Base-by-base conservation (phyloP, 2,113 vertebrate genomes). In the Apodemus sylvaticus region DNA sequence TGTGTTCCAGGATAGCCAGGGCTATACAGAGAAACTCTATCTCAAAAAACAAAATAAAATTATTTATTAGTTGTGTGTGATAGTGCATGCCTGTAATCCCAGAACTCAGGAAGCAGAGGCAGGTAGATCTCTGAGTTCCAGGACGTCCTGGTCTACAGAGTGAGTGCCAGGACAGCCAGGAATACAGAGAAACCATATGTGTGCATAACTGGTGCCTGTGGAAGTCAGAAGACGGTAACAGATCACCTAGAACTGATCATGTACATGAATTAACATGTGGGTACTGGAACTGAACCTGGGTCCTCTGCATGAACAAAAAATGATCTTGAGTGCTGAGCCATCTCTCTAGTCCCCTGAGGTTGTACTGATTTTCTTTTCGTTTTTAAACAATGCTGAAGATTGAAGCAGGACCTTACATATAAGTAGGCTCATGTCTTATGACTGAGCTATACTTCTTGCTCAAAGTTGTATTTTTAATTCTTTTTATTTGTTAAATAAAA, bases 401-500 rank as follows among this genome's bases (percentile, higher is more conserved):
- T n/a, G 34, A 87, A 87, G 9, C 66, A 71, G 48, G 7, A 51
- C 7, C 20, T 68, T 68, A 26, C 12, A 55, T 29, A 42, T 58
- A 55, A 29, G 14, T 88, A 88, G 48, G 24, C 51, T 45, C 36
- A 74, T 60, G 9, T 55, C n/a, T n/a, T 62, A 64, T 4, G 13
- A 42, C n/a, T 42, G n/a, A 42, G 60, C 12, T 58, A 74, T 20
- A 74, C 19, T 26, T 13, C 87, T n/a, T 31, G 39, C 17, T 45
- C n/a, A 90, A 64, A 22, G 85, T 92, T 92, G 5, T 87, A 92
- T 70, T 39, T 64, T 90, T 90, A 36, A 90, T 76, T 78, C 39
- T 83, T 39, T 77, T 94, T 31, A 76, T 13, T 86, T 78, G 39
- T 91, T 92, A 60, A 92, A 64, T 26, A 95, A 85, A 64, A 78